Conservation (phyloP, 2,797 vertebrate species). For the Cygnus olor region DNA sequence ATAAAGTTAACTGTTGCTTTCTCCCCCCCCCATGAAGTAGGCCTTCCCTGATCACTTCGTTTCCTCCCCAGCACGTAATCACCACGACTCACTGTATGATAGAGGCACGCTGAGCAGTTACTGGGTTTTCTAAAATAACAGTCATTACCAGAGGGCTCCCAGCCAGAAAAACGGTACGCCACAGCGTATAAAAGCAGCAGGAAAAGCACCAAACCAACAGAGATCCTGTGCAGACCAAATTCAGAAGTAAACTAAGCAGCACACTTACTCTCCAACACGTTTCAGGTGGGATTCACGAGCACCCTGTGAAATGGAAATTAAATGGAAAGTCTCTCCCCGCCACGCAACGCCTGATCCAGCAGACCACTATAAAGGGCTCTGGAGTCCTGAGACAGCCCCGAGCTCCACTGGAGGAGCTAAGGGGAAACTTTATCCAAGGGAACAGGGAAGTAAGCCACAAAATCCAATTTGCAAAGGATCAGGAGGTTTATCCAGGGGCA, state of each 20-base stretch:
- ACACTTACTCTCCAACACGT: fast-evolving
- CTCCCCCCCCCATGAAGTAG: not conserved
- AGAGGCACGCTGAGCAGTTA: not conserved
- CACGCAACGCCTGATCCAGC: not conserved
- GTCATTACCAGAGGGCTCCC: not conserved
- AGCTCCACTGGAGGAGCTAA: not conserved
- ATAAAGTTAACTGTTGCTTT: not conserved
- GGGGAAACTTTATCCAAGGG: conserved; percentile 2
- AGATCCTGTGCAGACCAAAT: fast-evolving
- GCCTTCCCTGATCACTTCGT: not conserved
- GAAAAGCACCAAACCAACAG: not conserved
- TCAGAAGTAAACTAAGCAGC: not conserved
- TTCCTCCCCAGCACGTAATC: conserved; percentile 36
- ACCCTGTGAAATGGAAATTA: not conserved
- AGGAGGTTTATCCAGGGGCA: conserved; percentile 9
- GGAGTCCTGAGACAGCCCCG: not conserved
- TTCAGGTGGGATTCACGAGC: not conserved
- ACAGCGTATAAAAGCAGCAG: not conserved
- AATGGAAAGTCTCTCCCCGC: not conserved
- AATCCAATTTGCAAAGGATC: conserved; percentile 41
- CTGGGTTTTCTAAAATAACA: conserved; percentile 18
- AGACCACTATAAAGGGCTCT: not conserved
- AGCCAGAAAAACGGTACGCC: not conserved
- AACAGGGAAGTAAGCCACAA: conserved; percentile 21
- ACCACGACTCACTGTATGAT: fast-evolving